Evolutionary conservation across 2,113 vertebrate genomes (phyloP).

Genomic region (Chloebia gouldiae): DNA sequence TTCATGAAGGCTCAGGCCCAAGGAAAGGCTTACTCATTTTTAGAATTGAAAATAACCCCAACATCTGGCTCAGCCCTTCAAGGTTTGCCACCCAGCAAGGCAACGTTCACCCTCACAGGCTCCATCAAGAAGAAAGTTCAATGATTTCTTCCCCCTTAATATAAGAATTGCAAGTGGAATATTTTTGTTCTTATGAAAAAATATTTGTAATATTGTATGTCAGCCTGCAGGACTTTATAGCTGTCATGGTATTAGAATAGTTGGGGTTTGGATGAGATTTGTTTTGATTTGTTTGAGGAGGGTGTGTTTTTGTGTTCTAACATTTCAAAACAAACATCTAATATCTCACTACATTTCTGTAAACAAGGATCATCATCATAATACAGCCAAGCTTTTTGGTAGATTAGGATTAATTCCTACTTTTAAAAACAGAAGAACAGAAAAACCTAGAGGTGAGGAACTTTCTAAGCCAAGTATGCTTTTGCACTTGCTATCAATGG

Average conservation of each 20-base stretch:
- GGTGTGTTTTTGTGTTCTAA: background rate
- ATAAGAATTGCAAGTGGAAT: background rate
- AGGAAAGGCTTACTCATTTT: background rate
- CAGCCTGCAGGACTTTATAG: background rate
- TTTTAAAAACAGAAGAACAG: background rate
- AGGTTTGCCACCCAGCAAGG: background rate
- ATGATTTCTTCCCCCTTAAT: rapidly evolving
- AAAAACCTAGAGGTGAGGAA: background rate
- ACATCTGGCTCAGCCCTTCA: background rate
- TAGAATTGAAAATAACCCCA: background rate
- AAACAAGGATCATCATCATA: background rate
- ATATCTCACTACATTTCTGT: background rate
- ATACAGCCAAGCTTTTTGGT: background rate
- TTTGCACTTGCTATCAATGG: background rate
- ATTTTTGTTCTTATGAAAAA: background rate
- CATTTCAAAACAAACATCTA: background rate
- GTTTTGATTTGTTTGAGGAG: background rate
- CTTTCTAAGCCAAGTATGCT: rapidly evolving
- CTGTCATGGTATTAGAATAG: background rate
- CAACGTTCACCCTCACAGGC: background rate
- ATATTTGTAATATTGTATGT: background rate
- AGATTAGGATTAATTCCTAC: background rate
- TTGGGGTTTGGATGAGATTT: background rate
- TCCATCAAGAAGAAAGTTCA: background rate
- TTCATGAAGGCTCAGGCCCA: background rate